Evolutionary conservation across 2,888 invertebrate species (phyloP).

Genomic region (Eupithecia inturbata): DNA sequence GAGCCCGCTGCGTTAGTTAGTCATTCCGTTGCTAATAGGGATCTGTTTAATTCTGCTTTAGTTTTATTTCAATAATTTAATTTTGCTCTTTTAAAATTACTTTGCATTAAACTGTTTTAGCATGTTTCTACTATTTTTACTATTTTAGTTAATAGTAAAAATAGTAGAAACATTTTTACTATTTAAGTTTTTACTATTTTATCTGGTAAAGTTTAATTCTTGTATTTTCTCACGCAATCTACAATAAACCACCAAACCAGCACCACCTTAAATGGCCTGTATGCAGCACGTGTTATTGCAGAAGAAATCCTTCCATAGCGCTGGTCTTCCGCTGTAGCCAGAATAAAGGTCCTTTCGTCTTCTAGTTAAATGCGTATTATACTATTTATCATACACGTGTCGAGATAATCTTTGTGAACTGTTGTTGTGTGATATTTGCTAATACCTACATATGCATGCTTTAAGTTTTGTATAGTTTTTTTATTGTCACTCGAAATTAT

Average conservation of each 20-base stretch:
- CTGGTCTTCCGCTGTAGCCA: background rate
- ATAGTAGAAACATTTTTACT: too few relatives aligned
- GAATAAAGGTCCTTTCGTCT: background rate
- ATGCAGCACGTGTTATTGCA: background rate
- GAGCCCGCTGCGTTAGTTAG: background rate
- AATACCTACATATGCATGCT: too few relatives aligned
- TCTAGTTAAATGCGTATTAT: background rate
- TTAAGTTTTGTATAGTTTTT: too few relatives aligned
- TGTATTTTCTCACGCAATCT: background rate
- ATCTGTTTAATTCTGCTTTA: slow-evolving; percentile 3
- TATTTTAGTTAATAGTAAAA: too few relatives aligned
- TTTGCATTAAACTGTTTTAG: background rate
- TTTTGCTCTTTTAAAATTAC: background rate
- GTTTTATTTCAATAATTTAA: background rate
- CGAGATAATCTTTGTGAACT: background rate
- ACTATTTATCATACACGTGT: background rate
- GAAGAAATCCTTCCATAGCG: background rate
- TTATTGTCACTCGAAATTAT: too few relatives aligned
- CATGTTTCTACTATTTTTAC: background rate
- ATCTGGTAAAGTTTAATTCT: background rate
- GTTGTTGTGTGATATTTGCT: too few relatives aligned
- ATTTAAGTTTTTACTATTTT: background rate
- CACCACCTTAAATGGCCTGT: background rate
- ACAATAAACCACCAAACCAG: background rate
- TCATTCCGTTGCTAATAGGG: slow-evolving; percentile 13